A percentile compares a stretch with the other conserved stretches of the same genome.
phyloP scores from a whole-genome alignment of 2,888 invertebrate species.

The Anarsia innoxiella region DNA sequence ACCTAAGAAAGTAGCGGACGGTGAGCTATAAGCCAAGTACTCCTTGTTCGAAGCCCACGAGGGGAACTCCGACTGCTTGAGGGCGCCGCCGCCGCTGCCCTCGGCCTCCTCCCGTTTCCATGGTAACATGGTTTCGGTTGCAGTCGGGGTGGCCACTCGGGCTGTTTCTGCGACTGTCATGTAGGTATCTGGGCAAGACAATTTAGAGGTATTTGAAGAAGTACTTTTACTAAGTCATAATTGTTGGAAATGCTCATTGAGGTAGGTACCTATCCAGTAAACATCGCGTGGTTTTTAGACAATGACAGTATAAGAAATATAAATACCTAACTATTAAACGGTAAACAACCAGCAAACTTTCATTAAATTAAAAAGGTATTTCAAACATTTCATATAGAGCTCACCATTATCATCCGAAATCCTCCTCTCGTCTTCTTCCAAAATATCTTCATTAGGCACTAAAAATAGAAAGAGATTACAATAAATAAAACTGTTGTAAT shows the following conservation, averaged over 20 bases:
- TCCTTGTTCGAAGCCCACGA: constrained; percentile 97
- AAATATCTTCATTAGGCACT: constrained; percentile 71
- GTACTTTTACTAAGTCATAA: no score
- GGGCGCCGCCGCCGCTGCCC: constrained; percentile 78
- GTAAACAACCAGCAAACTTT: no score
- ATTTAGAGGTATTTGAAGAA: no score
- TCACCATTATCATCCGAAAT: constrained; percentile 64
- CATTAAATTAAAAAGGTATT: no score
- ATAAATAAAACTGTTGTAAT: no score
- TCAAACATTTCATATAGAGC: no score
- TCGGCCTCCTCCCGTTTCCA: constrained; percentile 92
- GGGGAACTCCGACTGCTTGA: constrained; percentile 92
- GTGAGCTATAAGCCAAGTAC: constrained; percentile 92
- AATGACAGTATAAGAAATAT: no score
- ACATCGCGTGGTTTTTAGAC: no score
- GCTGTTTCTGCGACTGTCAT: constrained; percentile 77
- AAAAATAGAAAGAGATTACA: constrained; percentile 13
- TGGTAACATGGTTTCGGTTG: constrained; percentile 91
- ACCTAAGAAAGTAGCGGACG: constrained; percentile 94
- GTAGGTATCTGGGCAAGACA: constrained; percentile 12
- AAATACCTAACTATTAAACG: no score
- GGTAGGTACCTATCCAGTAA: no score
- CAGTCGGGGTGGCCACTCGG: constrained; percentile 89
- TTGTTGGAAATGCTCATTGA: no score
- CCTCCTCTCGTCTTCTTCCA: constrained; percentile 69